These are phyloP conservation scores for Polyodon spathula DNA, from an alignment of 2,113 vertebrate species.

Conservation along the genomic window DNA sequence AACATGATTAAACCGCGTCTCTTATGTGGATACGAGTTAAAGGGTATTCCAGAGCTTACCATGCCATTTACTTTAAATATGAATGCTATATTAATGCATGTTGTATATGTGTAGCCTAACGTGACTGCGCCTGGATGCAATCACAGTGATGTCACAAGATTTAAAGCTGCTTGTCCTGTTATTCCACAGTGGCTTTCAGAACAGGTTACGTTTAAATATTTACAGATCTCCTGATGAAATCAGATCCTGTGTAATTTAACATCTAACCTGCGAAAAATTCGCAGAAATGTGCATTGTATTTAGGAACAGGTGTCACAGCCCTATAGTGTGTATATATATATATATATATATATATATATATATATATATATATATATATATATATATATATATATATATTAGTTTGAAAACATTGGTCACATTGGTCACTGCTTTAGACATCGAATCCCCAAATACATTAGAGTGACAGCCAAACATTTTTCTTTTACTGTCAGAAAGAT, in stretches of 20 bases:
- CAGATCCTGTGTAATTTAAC: background rate
- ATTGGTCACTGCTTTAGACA: too few species aligned
- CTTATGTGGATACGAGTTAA: too few species aligned
- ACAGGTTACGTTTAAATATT: conserved; percentile 15
- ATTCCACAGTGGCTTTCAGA: conserved; percentile 15
- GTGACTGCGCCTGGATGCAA: background rate
- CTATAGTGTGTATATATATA: too few species aligned
- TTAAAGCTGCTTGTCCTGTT: conserved; percentile 6
- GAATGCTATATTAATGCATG: background rate
- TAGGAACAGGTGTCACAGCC: conserved; percentile 24
- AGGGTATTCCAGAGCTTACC: too few species aligned
- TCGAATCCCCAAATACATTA: too few species aligned
- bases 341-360: too few species aligned
- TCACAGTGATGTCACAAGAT: conserved; percentile 2
- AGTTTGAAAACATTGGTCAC: too few species aligned
- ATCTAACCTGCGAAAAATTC: background rate
- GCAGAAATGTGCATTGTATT: background rate
- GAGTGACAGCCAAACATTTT: too few species aligned
- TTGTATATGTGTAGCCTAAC: background rate
- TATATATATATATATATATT: too few species aligned
- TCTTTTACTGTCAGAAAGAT: too few species aligned
- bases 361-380: too few species aligned
- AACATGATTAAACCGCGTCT: conserved; percentile 28
- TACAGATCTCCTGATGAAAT: conserved; percentile 6
- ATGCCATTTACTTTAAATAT: background rate